Base-by-base conservation (phyloP, 2,797 vertebrate species). In the Trachurus trachurus region DNA sequence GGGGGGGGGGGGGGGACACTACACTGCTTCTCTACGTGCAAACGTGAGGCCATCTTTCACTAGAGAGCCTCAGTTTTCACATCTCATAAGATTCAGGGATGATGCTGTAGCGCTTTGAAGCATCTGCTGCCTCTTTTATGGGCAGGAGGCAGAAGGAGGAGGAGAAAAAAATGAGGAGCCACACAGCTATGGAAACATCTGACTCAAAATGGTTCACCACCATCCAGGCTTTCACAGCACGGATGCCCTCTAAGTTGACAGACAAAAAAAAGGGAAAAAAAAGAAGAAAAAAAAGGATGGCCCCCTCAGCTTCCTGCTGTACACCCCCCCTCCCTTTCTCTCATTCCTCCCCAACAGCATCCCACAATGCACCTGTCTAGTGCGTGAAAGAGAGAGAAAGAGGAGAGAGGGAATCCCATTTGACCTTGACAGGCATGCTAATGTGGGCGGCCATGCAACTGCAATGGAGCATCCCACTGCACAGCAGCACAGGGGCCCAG, bases 371-470 rank as follows among this genome's bases (percentile, higher is more conserved):
- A 93, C 92, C 90, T 93, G 90, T 76, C 78, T 71, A 40, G 85
- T 81, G 83, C 65, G 69, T 88, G 84, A 81, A 90, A 87, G 77
- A 73, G 58, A 78, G 85, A 83, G 86, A 92, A 91, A 88, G 85
- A 89, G 89, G 80, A 87, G 89, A 92, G 91, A 93, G 90, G 92
- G 92, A 94, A 93, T 93, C 90, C 91, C 93, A 92, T 95, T 94
- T 95, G 94, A 95, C 94, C 94, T 95, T 95, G 94, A 95, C 92
- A 93, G 90, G 89, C 91, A 91, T 92, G 93, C 94, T 94, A 92
- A 94, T 94, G 91, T 90, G 89, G 91, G 94, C 93, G 89, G 92
- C 93, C 93, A 94, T 94, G 91, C 92, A 92, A 93, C 93, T 91
- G 92, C 91, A 93, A 89, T 90, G 92, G 90, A 94, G 94, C 94